Evolutionary conservation across 1,140 invertebrate genomes (phyloP), one percentile per base, ranked within the genome.

Genomic region (Trichonephila clavipes): DNA sequence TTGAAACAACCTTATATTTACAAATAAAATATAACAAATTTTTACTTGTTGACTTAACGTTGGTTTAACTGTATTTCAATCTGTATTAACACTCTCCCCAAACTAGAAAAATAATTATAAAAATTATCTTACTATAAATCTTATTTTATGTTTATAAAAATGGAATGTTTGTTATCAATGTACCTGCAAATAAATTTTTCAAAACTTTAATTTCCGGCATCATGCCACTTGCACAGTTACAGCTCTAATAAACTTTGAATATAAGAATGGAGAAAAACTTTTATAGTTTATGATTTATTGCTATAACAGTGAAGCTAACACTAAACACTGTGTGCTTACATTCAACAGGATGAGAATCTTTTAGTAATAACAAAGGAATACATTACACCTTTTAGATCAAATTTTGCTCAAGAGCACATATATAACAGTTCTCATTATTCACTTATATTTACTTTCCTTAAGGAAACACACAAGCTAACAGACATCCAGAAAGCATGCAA

Each of bases 291-390:
- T 88, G 69, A 77, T 88, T 93, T 93, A 93, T 93, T 93, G 92
- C 92, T 93, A 93, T 69, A 93, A 93, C 62, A 93, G 92, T 93
- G 92, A 88, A 93, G 92, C 92, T 93, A 93, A 93, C 92, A 93
- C 86, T 93, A 93, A 93, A 88, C 72, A 93, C 40, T 86, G 91
- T 93, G 91, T 93, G 92, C 92, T 93, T 88, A 93, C 92, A 93
- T 92, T 87, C 83, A 93, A 93, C 92, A 93, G 61, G 82, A 82
- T 93, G 92, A 93, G 83, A 93, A 88, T 88, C 28, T 93, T 88
- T 92, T 88, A 93, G 58, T 86, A 93, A 93, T 82, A 93, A 93
- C 92, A 93, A 90, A 90, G 24, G 62, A 92, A 92, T 92, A 92
- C 83, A 87, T 18, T 93, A 88, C 91, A 92, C 91, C 83, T 62